A percentile compares a stretch with the other conserved stretches of the same genome.
These are phyloP conservation scores for Porites divaricata DNA, from an alignment of 92 coral and sea anemone genomes.

Conservation along the genomic window DNA sequence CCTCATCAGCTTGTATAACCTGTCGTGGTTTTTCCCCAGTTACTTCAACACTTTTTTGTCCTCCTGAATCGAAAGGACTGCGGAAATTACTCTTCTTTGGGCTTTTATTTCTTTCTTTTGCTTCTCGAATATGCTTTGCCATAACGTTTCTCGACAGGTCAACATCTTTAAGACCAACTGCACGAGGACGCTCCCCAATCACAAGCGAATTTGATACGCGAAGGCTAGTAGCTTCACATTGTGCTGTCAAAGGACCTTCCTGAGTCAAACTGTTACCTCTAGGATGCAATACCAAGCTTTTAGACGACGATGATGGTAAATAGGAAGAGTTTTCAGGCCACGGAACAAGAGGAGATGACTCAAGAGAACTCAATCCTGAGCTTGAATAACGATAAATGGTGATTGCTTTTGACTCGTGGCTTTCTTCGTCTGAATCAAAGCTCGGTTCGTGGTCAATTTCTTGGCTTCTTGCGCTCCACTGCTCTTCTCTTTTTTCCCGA, in stretches of 20 bases:
- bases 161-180: conserved; percentile 77
- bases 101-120: conserved; percentile 68
- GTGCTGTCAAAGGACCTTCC: neutral
- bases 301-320: neutral
- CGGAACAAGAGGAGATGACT: conserved; percentile 24
- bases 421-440: conserved; percentile 71
- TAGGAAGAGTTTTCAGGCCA: neutral
- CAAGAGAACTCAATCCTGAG: neutral
- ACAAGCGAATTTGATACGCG: conserved; percentile 56
- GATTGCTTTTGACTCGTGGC: conserved; percentile 16
- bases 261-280: neutral
- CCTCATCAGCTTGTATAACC: neutral
- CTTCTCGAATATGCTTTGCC: conserved; percentile 69
- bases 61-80: conserved; percentile 25
- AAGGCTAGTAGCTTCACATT: neutral
- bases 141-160: conserved; percentile 62
- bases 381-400: conserved; percentile 6
- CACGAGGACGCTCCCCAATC: conserved; percentile 69
- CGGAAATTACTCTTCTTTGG: conserved; percentile 44
- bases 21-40: neutral
- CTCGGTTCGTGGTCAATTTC: conserved; percentile 54
- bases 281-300: conserved; percentile 25
- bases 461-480: conserved; percentile 66
- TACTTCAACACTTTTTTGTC: neutral
- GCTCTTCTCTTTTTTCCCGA: conserved; percentile 25